A percentile compares a stretch with the other conserved stretches of the same genome.
Conservation (phyloP, 2,113 vertebrate genomes). For the Seriola aureovittata region DNA sequence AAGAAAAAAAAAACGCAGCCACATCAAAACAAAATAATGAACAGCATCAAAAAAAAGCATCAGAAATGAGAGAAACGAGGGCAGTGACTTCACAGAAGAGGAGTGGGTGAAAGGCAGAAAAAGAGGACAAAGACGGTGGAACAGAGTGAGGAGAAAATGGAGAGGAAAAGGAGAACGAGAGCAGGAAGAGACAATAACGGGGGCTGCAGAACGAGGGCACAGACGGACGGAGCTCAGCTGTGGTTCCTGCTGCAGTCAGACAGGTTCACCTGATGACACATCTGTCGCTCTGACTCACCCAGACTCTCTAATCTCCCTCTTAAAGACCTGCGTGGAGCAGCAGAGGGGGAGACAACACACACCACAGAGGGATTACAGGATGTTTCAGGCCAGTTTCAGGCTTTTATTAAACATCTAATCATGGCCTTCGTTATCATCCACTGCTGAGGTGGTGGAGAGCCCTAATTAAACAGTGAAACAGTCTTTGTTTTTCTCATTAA, state of each 20-base stretch:
- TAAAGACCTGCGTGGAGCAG: neutral
- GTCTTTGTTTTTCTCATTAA: neutral
- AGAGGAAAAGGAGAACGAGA: neutral
- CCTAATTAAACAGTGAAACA: neutral
- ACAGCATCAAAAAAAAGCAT: neutral
- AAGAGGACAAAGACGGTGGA: slow-evolving; percentile 27
- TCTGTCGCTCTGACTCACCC: slow-evolving; percentile 59
- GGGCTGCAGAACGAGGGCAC: slow-evolving; percentile 45
- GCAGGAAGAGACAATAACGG: neutral
- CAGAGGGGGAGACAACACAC: slow-evolving; percentile 4
- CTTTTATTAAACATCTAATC: slow-evolving; percentile 2
- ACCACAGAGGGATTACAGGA: slow-evolving; percentile 19
- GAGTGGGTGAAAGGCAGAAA: slow-evolving; percentile 10
- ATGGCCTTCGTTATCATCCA: neutral
- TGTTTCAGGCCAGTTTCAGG: slow-evolving; percentile 1
- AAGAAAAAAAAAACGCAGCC: slow-evolving; percentile 1
- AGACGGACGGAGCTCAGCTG: slow-evolving; percentile 30
- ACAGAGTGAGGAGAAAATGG: neutral
- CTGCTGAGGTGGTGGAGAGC: neutral
- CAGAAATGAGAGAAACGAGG: slow-evolving; percentile 10
- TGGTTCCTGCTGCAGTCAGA: slow-evolving; percentile 32
- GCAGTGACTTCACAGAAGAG: slow-evolving; percentile 8
- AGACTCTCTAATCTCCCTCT: slow-evolving; percentile 55
- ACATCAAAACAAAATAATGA: slow-evolving; percentile 13
- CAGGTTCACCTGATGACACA: slow-evolving; percentile 69